These are phyloP conservation scores for Sarcophaga peregrina DNA, from an alignment of 1,140 invertebrate genomes.

Conservation along the genomic window DNA sequence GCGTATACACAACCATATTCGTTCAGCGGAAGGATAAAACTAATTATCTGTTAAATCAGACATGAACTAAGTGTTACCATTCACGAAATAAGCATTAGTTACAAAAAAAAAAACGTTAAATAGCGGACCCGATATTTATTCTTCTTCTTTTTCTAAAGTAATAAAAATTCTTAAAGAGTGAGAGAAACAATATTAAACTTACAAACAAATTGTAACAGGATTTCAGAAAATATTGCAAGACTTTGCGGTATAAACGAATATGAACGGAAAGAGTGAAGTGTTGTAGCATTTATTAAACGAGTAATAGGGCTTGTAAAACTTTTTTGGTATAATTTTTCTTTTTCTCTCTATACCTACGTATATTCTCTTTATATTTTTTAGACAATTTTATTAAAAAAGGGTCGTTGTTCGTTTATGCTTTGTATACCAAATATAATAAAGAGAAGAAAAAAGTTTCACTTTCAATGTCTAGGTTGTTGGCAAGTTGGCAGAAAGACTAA, in stretches of 20 bases:
- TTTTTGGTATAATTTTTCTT: too few species aligned
- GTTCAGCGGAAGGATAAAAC: too few species aligned
- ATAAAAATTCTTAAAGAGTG: constrained; percentile 3
- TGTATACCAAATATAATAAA: neutral
- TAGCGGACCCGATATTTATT: neutral
- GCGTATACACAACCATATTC: too few species aligned
- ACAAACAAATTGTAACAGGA: constrained; percentile 18
- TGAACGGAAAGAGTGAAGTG: neutral
- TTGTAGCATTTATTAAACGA: too few species aligned
- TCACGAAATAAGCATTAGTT: too few species aligned
- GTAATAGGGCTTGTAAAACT: too few species aligned
- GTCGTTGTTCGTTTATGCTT: neutral
- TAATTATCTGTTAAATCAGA: too few species aligned
- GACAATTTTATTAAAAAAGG: neutral
- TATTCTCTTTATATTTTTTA: too few species aligned
- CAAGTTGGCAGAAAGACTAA: neutral
- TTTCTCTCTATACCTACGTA: too few species aligned
- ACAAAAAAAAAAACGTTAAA: too few species aligned
- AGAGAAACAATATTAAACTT: constrained; percentile 10
- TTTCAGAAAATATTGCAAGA: neutral
- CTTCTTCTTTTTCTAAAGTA: neutral
- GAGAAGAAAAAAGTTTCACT: neutral
- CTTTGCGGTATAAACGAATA: neutral
- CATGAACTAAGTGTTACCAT: too few species aligned
- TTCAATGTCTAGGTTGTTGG: constrained; percentile 21